Evolutionary conservation across 2,797 vertebrate genomes (phyloP), one percentile per base, ranked within the genome.

Genomic region (Coilia nasus): DNA sequence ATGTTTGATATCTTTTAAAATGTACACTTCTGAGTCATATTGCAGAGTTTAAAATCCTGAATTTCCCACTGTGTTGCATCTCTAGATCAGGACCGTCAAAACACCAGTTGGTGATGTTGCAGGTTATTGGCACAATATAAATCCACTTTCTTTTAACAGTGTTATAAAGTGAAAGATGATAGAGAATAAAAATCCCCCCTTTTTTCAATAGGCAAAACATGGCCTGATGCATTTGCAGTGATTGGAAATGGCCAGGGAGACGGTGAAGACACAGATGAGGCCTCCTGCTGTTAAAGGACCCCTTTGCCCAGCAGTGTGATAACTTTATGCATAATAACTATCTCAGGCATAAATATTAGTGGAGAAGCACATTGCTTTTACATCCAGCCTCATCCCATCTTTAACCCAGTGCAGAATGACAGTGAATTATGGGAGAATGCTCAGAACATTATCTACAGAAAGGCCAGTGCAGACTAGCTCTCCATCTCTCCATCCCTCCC

Each of bases 271-370:
- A 9, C 14, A 15, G 71, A 78, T 25, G 15, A 14, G 14, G 28
- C 12, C 23, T 28, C 17, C 14, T 35, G 28, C 67, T 17, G 28
- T 75, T 4, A 9, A 41, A 19, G 71, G 17, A 4, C 71, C 35
- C 35, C 11, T 78, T 78, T 21, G 71, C 71, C 35, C 71, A 78
- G 71, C 17, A 78, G 71, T 41, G 71, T 41, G 71, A 78, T 78
- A 78, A 78, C 71, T 78, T 78, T 78, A 78, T 44, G 15, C 71
- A 78, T 78, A 44, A 78, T 78, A 44, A 78, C 31, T 35, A 41
- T 78, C 35, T 78, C 35, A 9, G 71, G 71, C 71, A 78, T 78
- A 78, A 78, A 78, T 78, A 78, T 78, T 78, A 78, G 71, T 78
- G 71, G 71, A 44, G 71, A 44, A 78, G 19, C 35, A 44, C 21